Percentiles rank a stretch among this genome's conserved stretches.
Conservation (phyloP, 2,113 vertebrate genomes). For the Marmota flaviventris region DNA sequence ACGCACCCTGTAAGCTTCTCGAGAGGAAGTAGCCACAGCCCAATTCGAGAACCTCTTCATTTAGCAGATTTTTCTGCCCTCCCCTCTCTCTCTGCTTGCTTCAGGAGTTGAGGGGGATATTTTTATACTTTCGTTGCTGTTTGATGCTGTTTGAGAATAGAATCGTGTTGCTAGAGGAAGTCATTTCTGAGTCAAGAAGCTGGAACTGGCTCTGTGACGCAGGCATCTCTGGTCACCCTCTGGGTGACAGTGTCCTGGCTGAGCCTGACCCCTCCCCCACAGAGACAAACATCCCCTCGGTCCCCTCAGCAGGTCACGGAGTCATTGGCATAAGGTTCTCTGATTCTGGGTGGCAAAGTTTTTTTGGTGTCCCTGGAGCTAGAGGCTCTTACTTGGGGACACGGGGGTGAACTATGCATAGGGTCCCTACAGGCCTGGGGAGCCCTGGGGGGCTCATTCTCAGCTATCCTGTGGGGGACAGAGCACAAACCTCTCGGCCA, state of each 20-base stretch:
- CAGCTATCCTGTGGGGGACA: background rate
- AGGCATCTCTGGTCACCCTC: background rate
- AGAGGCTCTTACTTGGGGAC: background rate
- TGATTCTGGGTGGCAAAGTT: background rate
- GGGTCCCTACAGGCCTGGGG: background rate
- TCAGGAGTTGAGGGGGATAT: background rate
- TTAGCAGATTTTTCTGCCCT: background rate
- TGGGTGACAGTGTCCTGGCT: background rate
- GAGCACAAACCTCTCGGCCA: too few species aligned
- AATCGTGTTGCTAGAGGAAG: background rate
- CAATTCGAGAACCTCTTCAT: background rate
- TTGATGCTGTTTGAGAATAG: conserved; percentile 1
- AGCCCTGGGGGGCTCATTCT: background rate
- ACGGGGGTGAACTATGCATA: too few species aligned
- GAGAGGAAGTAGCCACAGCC: background rate
- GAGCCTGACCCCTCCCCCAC: background rate
- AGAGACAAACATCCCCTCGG: background rate
- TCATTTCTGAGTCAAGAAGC: background rate
- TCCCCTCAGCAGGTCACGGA: rapidly evolving
- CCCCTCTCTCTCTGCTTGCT: rapidly evolving
- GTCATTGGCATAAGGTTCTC: background rate
- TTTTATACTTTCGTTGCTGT: background rate
- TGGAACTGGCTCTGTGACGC: rapidly evolving
- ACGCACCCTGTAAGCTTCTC: background rate
- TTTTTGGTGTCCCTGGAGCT: background rate